Base-by-base conservation (phyloP, 2,113 vertebrate species). In the Microcebus jonahi region DNA sequence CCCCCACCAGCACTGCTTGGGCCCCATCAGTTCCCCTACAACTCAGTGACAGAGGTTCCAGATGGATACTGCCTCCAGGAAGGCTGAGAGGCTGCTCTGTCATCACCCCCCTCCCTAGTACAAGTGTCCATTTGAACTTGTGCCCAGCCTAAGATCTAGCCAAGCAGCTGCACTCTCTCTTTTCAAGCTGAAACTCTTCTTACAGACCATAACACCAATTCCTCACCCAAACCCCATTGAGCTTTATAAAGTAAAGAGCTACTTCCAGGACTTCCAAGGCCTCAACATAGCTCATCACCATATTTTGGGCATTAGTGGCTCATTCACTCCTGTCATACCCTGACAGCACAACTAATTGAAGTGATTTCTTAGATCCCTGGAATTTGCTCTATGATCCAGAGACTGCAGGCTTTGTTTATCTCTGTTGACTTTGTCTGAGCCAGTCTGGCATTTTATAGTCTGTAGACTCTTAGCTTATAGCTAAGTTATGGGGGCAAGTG, bases 161-260 rank as follows among this genome's bases (percentile, higher is more conserved):
- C 81, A 87, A 87, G 61, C 45, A 55, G 50, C 71, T 95, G 50
- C 34, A 31, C 75, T 67, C 23, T 36, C 12, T 76, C 18, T 80
- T 97, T 42, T 93, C 36, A 84, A 83, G 23, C n/a, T 63, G 39
- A 92, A 90, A 45, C 21, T 92, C 73, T 79, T 84, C 61, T 79
- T 48, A 87, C 9, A 80, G 67, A 84, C 80, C 36, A 12, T 67
- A 67, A 89, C 8, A 77, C 39, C 15, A 73, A 17, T 88, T 96
- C 77, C 13, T 71, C 48, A 77, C 21, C 9, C 50, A 82, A 53
- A 73, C 34, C 18, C 77, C 4, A 75, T 15, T 42, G 31, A 80
- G 77, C 63, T 97, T 88, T 90, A 48, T 93, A 59, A 86, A 31
- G 70, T 90, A 84, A 94, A 80, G 20, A 73, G 42, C 53, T 81